Percentiles rank a stretch among this genome's conserved stretches.
These are phyloP conservation scores for Pheucticus melanocephalus DNA, from an alignment of 2,113 vertebrate genomes.

Conservation along the genomic window DNA sequence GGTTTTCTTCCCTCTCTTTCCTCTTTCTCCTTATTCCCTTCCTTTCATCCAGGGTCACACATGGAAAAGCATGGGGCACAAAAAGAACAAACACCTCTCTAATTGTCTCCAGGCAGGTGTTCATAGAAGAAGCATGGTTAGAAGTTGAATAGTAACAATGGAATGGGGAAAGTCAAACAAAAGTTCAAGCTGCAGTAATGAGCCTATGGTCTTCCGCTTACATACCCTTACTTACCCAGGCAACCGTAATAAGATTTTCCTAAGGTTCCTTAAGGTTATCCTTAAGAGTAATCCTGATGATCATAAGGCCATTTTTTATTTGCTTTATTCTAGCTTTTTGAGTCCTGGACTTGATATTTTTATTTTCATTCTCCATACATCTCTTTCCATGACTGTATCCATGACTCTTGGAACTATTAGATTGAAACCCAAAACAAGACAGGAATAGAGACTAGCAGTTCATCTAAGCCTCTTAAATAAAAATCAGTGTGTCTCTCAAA, in stretches of 20 bases:
- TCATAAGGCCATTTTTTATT: not conserved
- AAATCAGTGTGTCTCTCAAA: not conserved
- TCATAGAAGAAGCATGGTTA: not conserved
- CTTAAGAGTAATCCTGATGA: not conserved
- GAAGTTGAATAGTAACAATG: not conserved
- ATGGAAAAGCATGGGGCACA: not conserved
- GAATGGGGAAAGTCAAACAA: not conserved
- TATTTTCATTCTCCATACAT: not conserved
- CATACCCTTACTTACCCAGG: not conserved
- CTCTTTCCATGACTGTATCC: not conserved
- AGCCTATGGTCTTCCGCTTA: not conserved
- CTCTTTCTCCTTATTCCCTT: rapidly evolving
- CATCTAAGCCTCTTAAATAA: not conserved
- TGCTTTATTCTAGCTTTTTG: not conserved
- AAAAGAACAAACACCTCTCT: not conserved
- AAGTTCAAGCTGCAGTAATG: not conserved
- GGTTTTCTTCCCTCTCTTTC: not conserved
- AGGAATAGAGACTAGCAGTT: not conserved
- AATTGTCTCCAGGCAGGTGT: not conserved
- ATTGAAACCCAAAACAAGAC: not conserved
- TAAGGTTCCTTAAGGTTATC: not conserved
- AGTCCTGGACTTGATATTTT: not conserved
- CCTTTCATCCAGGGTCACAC: not conserved
- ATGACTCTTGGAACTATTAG: not conserved
- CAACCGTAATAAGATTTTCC: not conserved